Evolutionary conservation across 2,113 vertebrate species (phyloP).

Genomic region (Oenanthe oenanthe): DNA sequence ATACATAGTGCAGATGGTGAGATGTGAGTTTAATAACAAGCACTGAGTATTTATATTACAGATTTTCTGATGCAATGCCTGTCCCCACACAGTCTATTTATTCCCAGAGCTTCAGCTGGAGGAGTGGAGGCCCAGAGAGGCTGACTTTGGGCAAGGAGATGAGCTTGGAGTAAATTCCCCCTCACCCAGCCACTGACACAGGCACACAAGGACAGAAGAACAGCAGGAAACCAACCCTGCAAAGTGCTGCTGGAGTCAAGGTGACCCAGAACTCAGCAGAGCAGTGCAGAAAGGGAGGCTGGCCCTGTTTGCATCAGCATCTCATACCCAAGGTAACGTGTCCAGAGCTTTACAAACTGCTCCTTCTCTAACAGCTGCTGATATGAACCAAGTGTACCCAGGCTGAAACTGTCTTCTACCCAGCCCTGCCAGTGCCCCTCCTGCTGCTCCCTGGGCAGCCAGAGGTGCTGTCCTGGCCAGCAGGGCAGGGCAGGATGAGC

Average conservation of each 20-base stretch:
- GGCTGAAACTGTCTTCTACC: background rate
- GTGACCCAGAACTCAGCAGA: background rate
- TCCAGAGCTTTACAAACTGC: background rate
- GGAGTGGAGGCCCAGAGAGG: background rate
- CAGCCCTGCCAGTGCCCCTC: background rate
- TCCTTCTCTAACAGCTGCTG: background rate
- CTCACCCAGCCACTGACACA: background rate
- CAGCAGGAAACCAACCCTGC: background rate
- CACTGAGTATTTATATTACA: rapidly evolving
- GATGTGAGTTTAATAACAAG: background rate
- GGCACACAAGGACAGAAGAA: background rate
- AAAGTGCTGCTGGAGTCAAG: background rate
- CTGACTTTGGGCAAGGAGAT: background rate
- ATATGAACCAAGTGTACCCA: background rate
- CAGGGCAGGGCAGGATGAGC: background rate
- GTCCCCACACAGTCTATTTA: rapidly evolving
- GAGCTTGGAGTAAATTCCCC: background rate
- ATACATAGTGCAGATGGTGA: background rate
- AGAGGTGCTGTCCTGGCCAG: rapidly evolving
- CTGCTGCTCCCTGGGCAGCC: background rate
- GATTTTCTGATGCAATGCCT: background rate
- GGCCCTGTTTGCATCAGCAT: background rate
- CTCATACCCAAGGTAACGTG: background rate
- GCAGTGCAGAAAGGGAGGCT: background rate
- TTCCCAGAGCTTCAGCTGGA: background rate